A percentile compares a stretch with the other conserved stretches of the same genome.
Conservation (phyloP, 2,113 vertebrate species). For the Megalops atlanticus region DNA sequence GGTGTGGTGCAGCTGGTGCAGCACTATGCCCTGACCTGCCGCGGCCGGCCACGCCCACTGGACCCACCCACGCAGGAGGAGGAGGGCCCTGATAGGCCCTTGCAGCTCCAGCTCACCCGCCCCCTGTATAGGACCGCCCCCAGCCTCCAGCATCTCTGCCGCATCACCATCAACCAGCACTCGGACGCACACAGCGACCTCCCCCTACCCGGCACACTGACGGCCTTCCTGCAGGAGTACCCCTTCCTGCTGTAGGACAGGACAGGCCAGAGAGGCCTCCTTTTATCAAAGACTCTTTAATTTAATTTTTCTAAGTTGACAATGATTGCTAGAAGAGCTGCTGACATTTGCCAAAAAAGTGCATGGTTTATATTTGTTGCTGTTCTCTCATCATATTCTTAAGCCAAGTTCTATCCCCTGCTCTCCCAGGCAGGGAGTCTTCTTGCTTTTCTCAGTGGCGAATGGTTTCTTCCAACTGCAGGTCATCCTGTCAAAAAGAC, state of each 20-base stretch:
- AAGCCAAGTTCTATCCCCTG: not conserved
- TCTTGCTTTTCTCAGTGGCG: no score
- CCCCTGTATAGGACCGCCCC: constrained; percentile 36
- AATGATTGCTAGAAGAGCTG: not conserved
- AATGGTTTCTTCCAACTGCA: not conserved
- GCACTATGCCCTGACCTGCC: constrained; percentile 45
- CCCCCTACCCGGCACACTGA: constrained; percentile 47
- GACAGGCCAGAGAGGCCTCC: not conserved
- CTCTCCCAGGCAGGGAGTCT: constrained; percentile 25
- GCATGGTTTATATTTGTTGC: not conserved
- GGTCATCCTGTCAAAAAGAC: not conserved
- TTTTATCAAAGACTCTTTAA: not conserved
- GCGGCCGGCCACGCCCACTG: not conserved
- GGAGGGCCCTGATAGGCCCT: constrained; percentile 4
- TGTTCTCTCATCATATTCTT: not conserved
- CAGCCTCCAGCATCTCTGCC: constrained; percentile 52
- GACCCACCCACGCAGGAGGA: not conserved
- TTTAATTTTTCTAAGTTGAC: not conserved
- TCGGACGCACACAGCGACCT: constrained; percentile 34
- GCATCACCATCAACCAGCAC: constrained; percentile 49
- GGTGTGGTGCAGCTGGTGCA: constrained; percentile 52
- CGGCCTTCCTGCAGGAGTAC: constrained; percentile 50
- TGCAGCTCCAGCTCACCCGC: constrained; percentile 48
- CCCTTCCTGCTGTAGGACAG: constrained; percentile 44
- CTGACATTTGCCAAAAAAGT: no score